Evolutionary conservation across 1,140 invertebrate species (phyloP).

Genomic region (Bombus affinis): DNA sequence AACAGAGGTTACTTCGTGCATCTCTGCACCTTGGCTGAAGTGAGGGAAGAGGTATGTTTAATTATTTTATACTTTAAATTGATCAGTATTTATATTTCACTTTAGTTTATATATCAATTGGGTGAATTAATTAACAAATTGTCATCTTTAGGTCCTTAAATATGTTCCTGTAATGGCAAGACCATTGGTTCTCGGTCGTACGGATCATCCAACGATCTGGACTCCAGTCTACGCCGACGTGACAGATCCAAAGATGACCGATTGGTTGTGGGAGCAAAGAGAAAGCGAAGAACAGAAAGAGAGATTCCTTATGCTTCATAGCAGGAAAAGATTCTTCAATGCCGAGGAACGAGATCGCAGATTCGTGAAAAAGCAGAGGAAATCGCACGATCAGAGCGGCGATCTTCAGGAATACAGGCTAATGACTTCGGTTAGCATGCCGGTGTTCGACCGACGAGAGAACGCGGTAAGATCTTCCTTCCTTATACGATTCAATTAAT

Average conservation of each 20-base stretch:
- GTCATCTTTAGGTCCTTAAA: slow-evolving; percentile 86
- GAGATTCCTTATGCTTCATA: slow-evolving; percentile 85
- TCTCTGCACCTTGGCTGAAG: slow-evolving; percentile 95
- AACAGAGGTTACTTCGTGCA: slow-evolving; percentile 97
- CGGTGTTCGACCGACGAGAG: slow-evolving; percentile 92
- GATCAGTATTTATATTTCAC: not conserved
- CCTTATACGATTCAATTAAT: not conserved
- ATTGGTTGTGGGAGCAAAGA: slow-evolving; percentile 93
- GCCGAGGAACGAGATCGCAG: slow-evolving; percentile 84
- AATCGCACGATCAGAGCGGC: slow-evolving; percentile 83
- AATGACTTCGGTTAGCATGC: slow-evolving; percentile 95
- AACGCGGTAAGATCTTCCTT: slow-evolving; percentile 86
- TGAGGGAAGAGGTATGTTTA: slow-evolving; percentile 89
- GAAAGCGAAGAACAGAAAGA: slow-evolving; percentile 90
- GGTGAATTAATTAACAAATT: not conserved
- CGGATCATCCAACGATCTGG: slow-evolving; percentile 92
- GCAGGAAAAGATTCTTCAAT: slow-evolving; percentile 83
- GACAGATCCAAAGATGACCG: slow-evolving; percentile 93
- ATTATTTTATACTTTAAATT: not conserved
- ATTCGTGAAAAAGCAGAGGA: slow-evolving; percentile 80
- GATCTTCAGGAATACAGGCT: slow-evolving; percentile 87
- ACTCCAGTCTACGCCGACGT: slow-evolving; percentile 96
- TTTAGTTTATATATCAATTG: not conserved
- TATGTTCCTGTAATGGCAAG: slow-evolving; percentile 96
- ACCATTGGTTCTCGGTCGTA: slow-evolving; percentile 90